phyloP scores from a whole-genome alignment of 1,140 invertebrate genomes.

The Cheumatopsyche charites region DNA sequence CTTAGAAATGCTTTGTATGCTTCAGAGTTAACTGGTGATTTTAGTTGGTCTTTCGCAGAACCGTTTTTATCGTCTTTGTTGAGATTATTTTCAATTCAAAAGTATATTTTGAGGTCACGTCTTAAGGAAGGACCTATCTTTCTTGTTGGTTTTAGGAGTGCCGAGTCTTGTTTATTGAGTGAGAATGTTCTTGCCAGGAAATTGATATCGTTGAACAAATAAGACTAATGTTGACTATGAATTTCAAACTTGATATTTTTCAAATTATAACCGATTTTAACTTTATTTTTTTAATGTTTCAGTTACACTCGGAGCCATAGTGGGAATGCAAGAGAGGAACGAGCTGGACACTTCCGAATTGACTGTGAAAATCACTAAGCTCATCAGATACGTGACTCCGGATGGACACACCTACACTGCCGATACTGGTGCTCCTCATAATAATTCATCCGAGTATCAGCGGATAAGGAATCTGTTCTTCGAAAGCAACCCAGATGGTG shows the following conservation, averaged over 20 bases:
- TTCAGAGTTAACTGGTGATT: too few species aligned
- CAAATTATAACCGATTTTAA: neutral
- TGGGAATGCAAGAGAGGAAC: constrained; percentile 66
- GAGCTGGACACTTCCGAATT: constrained; percentile 71
- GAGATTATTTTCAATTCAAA: too few species aligned
- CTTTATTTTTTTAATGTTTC: constrained; percentile 50
- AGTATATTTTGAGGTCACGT: neutral
- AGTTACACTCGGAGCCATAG: constrained; percentile 73
- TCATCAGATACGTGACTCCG: constrained; percentile 64
- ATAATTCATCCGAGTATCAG: constrained; percentile 49
- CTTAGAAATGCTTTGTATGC: constrained; percentile 1
- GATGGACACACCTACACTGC: constrained; percentile 51
- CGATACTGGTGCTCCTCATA: constrained; percentile 50
- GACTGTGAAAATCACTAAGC: constrained; percentile 70
- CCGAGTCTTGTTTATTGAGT: constrained; percentile 27
- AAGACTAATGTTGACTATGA: neutral
- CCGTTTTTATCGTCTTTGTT: too few species aligned
- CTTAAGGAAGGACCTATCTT: constrained; percentile 8
- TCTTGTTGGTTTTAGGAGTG: constrained; percentile 31
- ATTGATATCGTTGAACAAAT: constrained; percentile 35
- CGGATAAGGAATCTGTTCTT: constrained; percentile 48
- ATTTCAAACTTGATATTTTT: too few species aligned
- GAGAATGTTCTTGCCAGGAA: constrained; percentile 30
- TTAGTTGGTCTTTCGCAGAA: neutral
- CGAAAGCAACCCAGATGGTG: neutral